Evolutionary conservation across 2,797 vertebrate species (phyloP).

Genomic region (Hoplostethus atlanticus): DNA sequence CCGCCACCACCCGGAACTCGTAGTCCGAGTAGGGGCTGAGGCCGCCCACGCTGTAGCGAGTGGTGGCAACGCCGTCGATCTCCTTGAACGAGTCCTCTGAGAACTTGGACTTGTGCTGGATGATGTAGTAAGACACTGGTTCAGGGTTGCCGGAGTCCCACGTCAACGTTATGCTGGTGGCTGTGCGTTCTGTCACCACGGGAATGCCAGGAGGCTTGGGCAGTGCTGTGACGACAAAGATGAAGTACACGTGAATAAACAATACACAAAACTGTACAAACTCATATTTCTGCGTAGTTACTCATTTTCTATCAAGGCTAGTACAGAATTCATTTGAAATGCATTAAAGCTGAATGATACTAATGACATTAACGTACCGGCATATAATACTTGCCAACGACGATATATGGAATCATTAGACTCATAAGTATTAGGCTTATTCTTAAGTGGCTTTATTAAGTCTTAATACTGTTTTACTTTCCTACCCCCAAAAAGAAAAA

Average conservation of each 20-base stretch:
- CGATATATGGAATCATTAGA: conserved; percentile 22
- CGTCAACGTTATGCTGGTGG: conserved; percentile 97
- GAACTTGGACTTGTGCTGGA: conserved; percentile 96
- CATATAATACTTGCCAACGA: conserved; percentile 29
- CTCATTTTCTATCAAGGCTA: conserved; percentile 33
- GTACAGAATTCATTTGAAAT: conserved; percentile 42
- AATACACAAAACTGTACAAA: conserved; percentile 18
- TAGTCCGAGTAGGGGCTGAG: conserved; percentile 98
- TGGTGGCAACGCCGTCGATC: conserved; percentile 98
- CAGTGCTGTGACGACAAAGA: conserved; percentile 86
- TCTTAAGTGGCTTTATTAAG: conserved; percentile 29
- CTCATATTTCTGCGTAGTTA: conserved; percentile 12
- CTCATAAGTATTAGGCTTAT: conserved; percentile 5
- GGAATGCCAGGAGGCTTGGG: conserved; percentile 95
- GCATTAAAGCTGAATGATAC: conserved; percentile 45
- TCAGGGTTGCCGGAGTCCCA: conserved; percentile 99
- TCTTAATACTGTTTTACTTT: conserved; percentile 46
- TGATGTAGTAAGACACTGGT: conserved; percentile 97
- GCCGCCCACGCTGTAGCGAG: conserved; percentile 97
- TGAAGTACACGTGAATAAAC: conserved; percentile 52
- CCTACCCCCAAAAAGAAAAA: conserved; percentile 32
- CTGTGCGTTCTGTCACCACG: conserved; percentile 96
- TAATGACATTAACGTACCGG: conserved; percentile 49
- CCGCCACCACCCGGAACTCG: conserved; percentile 95
- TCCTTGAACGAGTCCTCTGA: conserved; percentile 96